Conservation (phyloP, 2,888 invertebrate species). For the Ischnura elegans region DNA sequence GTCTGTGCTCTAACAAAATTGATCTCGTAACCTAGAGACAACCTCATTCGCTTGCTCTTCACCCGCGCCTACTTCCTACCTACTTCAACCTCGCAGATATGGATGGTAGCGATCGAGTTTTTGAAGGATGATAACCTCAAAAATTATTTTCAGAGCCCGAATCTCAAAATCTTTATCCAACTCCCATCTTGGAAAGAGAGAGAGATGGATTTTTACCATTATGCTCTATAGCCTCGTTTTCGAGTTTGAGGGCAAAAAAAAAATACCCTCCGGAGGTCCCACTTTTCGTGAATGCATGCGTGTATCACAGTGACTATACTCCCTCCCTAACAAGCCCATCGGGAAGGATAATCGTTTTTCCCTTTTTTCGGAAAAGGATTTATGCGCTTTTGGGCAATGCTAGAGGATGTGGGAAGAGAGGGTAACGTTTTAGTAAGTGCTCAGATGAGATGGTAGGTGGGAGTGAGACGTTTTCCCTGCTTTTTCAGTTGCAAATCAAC, state of each 20-base stretch:
- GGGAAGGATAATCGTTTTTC: background rate
- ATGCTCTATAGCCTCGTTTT: background rate
- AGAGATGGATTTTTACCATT: background rate
- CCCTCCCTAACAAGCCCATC: background rate
- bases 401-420: background rate
- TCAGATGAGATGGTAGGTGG: background rate
- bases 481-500: background rate
- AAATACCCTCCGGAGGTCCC: conserved; percentile 5
- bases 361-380: background rate
- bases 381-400: background rate
- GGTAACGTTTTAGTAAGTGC: background rate
- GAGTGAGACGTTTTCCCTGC: background rate
- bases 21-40: background rate
- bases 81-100: background rate
- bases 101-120: background rate
- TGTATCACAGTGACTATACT: background rate
- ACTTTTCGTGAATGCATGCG: background rate
- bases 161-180: background rate
- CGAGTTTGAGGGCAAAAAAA: background rate
- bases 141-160: background rate
- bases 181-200: background rate
- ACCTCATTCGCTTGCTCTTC: background rate
- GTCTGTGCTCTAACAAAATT: background rate
- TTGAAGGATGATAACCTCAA: background rate
- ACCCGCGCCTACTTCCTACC: background rate